A percentile compares a stretch with the other conserved stretches of the same genome.
Conservation (phyloP, 92 coral and sea anemone species). For the Phenganax stokvisi region DNA sequence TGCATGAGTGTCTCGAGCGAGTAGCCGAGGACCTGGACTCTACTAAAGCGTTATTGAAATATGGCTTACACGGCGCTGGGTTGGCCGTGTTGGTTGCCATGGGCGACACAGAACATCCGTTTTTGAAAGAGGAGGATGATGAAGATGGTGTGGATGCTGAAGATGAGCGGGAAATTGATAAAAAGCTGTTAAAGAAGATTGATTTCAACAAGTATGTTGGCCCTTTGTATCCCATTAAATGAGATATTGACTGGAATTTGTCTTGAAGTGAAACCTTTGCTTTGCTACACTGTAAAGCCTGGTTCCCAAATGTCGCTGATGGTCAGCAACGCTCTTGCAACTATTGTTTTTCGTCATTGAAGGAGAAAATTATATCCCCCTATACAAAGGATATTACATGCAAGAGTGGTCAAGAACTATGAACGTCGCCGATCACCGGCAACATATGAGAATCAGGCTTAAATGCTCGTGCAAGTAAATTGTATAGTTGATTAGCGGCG, state of each 20-base stretch:
- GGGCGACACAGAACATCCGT: constrained; percentile 63
- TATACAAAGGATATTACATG: too few species aligned
- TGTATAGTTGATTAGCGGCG: too few species aligned
- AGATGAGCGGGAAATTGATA: constrained; percentile 46
- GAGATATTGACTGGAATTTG: not conserved
- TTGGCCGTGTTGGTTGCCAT: constrained; percentile 61
- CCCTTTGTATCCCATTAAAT: not conserved
- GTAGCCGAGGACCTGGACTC: constrained; percentile 90
- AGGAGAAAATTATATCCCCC: too few species aligned
- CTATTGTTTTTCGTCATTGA: too few species aligned
- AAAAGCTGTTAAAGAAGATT: constrained; percentile 56
- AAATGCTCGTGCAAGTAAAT: too few species aligned
- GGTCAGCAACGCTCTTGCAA: too few species aligned
- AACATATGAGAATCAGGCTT: too few species aligned
- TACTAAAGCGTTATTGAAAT: constrained; percentile 71
- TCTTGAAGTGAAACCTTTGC: not conserved
- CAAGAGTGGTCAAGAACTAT: too few species aligned
- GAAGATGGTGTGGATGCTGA: constrained; percentile 48
- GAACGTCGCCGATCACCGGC: too few species aligned
- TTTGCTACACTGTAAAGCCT: not conserved
- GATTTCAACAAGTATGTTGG: constrained; percentile 62
- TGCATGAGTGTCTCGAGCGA: constrained; percentile 93
- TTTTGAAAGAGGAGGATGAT: constrained; percentile 56
- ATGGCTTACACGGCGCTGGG: constrained; percentile 90
- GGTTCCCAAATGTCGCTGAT: too few species aligned